Percentiles rank a stretch among this genome's conserved stretches.
Evolutionary conservation across 2,888 invertebrate species (phyloP).

Genomic region (Baronia brevicornis): DNA sequence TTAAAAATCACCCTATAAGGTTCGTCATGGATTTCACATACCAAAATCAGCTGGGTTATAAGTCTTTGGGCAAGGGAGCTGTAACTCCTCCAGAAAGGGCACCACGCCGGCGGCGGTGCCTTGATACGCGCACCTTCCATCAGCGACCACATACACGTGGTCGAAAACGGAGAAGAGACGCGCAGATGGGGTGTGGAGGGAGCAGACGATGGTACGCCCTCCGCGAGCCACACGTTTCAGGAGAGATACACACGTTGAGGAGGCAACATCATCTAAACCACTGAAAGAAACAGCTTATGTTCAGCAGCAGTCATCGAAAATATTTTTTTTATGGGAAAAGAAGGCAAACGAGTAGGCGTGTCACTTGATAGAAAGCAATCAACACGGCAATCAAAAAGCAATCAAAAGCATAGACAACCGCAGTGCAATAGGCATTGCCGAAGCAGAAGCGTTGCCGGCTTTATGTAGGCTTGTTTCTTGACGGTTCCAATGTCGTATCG

Average conservation of each 20-base stretch:
- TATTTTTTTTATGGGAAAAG: too few relatives aligned
- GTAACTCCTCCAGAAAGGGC: conserved; percentile 85
- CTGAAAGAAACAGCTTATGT: conserved; percentile 77
- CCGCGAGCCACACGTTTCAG: conserved; percentile 88
- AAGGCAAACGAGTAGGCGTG: too few relatives aligned
- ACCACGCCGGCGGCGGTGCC: conserved; percentile 87
- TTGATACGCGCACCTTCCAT: conserved; percentile 93
- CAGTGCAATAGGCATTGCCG: too few relatives aligned
- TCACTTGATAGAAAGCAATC: too few relatives aligned
- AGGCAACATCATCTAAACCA: conserved; percentile 93
- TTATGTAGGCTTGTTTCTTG: too few relatives aligned
- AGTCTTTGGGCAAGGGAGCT: conserved; percentile 90
- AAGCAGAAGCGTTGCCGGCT: too few relatives aligned
- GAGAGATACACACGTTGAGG: conserved; percentile 89
- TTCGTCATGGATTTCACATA: too few relatives aligned
- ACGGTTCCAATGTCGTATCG: too few relatives aligned
- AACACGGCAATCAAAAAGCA: too few relatives aligned
- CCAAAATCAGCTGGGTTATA: conserved; percentile 98
- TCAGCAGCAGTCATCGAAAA: too few relatives aligned
- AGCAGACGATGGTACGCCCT: conserved; percentile 94
- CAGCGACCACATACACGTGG: conserved; percentile 91
- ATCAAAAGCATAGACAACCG: too few relatives aligned
- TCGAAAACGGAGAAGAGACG: conserved; percentile 93
- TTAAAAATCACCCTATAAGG: too few relatives aligned
- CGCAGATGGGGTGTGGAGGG: conserved; percentile 97